These are phyloP conservation scores for Metopia argyrocephala DNA, from an alignment of 2,888 invertebrate species.

Conservation along the genomic window DNA sequence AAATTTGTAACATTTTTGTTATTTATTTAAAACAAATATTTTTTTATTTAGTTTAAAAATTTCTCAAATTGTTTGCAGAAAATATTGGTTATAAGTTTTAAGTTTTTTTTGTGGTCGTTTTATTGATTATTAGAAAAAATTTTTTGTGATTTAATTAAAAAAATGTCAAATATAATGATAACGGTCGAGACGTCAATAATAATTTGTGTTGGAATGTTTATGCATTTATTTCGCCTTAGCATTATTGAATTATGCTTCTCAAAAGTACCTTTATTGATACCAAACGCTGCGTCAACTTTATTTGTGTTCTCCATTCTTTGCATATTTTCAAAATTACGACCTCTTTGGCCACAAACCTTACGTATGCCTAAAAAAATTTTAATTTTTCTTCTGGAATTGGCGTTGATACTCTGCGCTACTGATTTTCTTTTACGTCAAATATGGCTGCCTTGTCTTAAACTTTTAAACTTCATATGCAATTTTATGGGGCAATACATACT, in stretches of 20 bases:
- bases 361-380: slow-evolving; percentile 62
- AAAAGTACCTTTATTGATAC: slow-evolving; percentile 66
- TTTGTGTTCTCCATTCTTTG: slow-evolving; percentile 69
- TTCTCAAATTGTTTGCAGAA: background rate
- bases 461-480: slow-evolving; percentile 65
- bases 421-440: slow-evolving; percentile 68
- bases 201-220: slow-evolving; percentile 65
- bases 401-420: slow-evolving; percentile 66
- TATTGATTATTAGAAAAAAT: background rate
- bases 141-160: background rate
- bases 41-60: background rate
- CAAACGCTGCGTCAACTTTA: slow-evolving; percentile 69
- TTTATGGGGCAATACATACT: slow-evolving; percentile 65
- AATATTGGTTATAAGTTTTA: background rate
- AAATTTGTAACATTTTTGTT: slow-evolving; percentile 6
- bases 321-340: slow-evolving; percentile 67
- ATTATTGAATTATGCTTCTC: slow-evolving; percentile 67
- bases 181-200: slow-evolving; percentile 63
- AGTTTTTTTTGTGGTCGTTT: background rate
- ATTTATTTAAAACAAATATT: background rate
- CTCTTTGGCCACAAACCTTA: slow-evolving; percentile 64
- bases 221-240: slow-evolving; percentile 68
- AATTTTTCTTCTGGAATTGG: slow-evolving; percentile 66
- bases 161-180: slow-evolving; percentile 52
- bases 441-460: slow-evolving; percentile 69